Conservation (phyloP, 2,888 invertebrate species). For the Branchellion lobata region DNA sequence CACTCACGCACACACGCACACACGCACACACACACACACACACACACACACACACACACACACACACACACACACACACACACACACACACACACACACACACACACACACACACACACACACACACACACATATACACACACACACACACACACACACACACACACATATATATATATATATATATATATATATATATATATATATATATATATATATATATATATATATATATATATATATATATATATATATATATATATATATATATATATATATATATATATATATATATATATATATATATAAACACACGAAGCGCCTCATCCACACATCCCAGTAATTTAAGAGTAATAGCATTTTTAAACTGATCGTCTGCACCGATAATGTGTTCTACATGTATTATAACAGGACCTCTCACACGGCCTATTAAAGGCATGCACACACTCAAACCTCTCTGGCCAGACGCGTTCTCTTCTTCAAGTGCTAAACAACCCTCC, state of each 20-base stretch:
- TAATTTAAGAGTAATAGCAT: slow-evolving; percentile 7
- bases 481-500: too few relatives aligned
- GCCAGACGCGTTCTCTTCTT: too few relatives aligned
- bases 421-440: not conserved
- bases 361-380: slow-evolving; percentile 14
- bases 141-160: slow-evolving; percentile 8
- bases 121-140: slow-evolving; percentile 13
- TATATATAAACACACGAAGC: slow-evolving; percentile 42
- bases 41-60: slow-evolving; percentile 25
- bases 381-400: not conserved
- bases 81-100: slow-evolving; percentile 16
- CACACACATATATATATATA: slow-evolving; percentile 7
- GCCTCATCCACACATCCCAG: not conserved
- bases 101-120: slow-evolving; percentile 9
- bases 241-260: slow-evolving; percentile 4
- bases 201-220: slow-evolving; percentile 41
- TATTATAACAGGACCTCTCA: not conserved
- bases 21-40: slow-evolving; percentile 20
- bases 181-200: slow-evolving; percentile 16
- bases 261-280: slow-evolving; percentile 35
- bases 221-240: not conserved
- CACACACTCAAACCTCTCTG: too few relatives aligned
- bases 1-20: not conserved
- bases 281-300: slow-evolving; percentile 44
- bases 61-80: slow-evolving; percentile 14